phyloP scores from a whole-genome alignment of 2,113 vertebrate genomes.

The Megalops atlanticus region DNA sequence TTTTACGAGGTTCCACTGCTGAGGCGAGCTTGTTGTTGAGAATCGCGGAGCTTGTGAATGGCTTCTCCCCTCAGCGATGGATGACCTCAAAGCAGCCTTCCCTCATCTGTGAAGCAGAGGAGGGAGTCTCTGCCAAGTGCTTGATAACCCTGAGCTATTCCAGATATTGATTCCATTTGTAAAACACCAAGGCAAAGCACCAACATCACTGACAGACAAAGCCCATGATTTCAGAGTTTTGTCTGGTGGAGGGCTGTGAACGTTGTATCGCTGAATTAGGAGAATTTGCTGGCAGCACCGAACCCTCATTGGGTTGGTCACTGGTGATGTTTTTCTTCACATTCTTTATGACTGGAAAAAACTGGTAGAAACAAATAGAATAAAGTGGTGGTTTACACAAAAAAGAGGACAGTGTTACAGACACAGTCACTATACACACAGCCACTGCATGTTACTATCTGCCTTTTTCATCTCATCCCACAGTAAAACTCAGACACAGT shows the following conservation, averaged over 20 bases:
- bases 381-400: too few relatives aligned
- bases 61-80: neutral
- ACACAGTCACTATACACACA: too few relatives aligned
- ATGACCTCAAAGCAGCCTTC: neutral
- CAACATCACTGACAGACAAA: neutral
- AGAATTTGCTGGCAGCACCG: neutral
- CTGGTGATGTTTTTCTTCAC: neutral
- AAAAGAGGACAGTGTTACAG: too few relatives aligned
- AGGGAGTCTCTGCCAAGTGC: neutral
- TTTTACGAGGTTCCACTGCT: conserved; percentile 16
- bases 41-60: conserved; percentile 1
- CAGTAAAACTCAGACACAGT: too few relatives aligned
- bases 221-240: neutral
- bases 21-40: conserved; percentile 43
- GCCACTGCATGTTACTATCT: too few relatives aligned
- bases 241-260: neutral
- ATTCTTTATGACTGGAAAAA: too few relatives aligned
- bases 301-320: neutral
- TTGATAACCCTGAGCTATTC: neutral
- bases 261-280: too few relatives aligned
- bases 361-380: too few relatives aligned
- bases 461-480: too few relatives aligned
- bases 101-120: neutral
- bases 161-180: neutral
- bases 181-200: neutral